Conservation (phyloP, 2,888 invertebrate genomes). For the Lasioglossum lativentre region DNA sequence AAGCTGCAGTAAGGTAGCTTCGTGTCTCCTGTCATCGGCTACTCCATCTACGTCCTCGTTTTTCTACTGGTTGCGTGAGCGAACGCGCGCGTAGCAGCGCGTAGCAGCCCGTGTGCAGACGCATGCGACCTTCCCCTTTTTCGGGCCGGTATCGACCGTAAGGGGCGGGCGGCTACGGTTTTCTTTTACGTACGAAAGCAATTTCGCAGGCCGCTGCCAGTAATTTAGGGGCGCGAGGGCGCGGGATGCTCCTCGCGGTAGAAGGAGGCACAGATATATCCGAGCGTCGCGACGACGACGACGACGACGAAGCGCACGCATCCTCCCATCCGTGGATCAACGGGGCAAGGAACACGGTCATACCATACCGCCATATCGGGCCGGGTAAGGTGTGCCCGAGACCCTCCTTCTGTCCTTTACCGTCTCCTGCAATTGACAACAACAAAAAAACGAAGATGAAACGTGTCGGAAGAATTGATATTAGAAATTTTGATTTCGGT, state of each 20-base stretch:
- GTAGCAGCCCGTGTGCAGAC: slow-evolving; percentile 50
- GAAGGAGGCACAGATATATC: slow-evolving; percentile 42
- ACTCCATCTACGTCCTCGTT: slow-evolving; percentile 25
- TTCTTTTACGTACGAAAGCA: slow-evolving; percentile 77
- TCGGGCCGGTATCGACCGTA: slow-evolving; percentile 66
- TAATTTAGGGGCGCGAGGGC: slow-evolving; percentile 76
- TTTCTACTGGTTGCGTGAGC: slow-evolving; percentile 18
- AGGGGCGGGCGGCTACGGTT: slow-evolving; percentile 63
- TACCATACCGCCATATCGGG: background rate
- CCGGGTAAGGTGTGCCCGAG: background rate
- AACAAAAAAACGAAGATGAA: background rate
- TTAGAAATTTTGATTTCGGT: too few species aligned
- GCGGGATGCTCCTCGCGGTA: slow-evolving; percentile 24
- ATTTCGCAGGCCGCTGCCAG: slow-evolving; percentile 75
- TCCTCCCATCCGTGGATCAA: slow-evolving; percentile 64
- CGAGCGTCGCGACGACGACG: slow-evolving; percentile 45
- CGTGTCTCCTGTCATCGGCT: slow-evolving; percentile 2
- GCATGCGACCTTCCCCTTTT: slow-evolving; percentile 66
- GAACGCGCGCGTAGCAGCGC: background rate
- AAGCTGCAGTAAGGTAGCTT: background rate
- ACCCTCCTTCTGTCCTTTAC: background rate
- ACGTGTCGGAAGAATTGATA: background rate
- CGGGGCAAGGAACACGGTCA: slow-evolving; percentile 30
- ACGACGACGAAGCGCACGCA: slow-evolving; percentile 66
- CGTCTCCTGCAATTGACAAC: background rate